Base-by-base conservation (phyloP, 2,113 vertebrate species). In the Sinocyclocheilus grahami region DNA sequence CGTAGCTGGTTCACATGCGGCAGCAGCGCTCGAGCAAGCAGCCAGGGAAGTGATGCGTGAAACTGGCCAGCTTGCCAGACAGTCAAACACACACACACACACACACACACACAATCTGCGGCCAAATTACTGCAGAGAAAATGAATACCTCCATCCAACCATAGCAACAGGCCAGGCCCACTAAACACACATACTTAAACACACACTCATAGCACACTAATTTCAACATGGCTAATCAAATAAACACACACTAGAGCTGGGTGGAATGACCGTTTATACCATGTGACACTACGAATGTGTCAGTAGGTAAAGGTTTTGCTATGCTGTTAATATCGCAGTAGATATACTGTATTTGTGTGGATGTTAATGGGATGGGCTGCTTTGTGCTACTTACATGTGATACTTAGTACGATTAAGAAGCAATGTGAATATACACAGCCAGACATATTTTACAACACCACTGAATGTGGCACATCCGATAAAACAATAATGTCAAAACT, bases 41-140 rank as follows among this genome's bases (percentile, higher is more conserved):
- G 84, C 71, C 75, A 85, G 78, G 80, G 62, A 76, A 82, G 42
- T 65, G 30, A 65, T 77, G 86, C 42, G 72, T 39, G 58, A 77
- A 87, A 67, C 76, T 74, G 78, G 83, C 72, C 74, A 85, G 83
- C 83, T 80, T 77, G 51, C 72, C 78, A 82, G 79, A 46, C 78
- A 30, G 85, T 87, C 85, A 85, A 71, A 79, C 74, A 67, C 83
- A 82, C 81, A 69, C 24, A 71, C 74, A 67, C 83, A 82, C 81
- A 69, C 24, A 71, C 67, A 42, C 69, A 51, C 8, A 82, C 65
- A 71, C 3, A n/a, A 83, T 33, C n/a, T 71, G 60, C 14, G 1
- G 27, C 80, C 86, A 85, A 89, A 87, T 85, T 79, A 90, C 82
- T 76, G 79, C 78, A 18, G 60, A 87, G 84, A 88, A 90, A 90